Percentiles rank a stretch among this genome's conserved stretches.
Evolutionary conservation across 1,140 invertebrate species (phyloP).

Genomic region (Drosophila gunungcola): DNA sequence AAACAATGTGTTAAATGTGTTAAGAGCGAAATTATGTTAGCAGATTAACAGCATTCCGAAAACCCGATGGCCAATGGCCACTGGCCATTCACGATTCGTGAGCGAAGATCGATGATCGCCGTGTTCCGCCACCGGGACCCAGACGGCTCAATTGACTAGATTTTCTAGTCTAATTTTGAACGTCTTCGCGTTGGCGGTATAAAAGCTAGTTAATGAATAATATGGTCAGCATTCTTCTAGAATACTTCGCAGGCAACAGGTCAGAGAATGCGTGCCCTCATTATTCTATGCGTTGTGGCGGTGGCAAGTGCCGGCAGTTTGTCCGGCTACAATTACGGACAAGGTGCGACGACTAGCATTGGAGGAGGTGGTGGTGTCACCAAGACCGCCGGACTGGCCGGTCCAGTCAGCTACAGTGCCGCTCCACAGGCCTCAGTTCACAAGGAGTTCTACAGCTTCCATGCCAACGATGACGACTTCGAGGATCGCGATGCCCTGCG

Average conservation of each 20-base stretch:
- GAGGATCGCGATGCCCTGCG: conserved; percentile 58
- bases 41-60: conserved; percentile 80
- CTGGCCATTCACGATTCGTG: conserved; percentile 36
- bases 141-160: conserved; percentile 66
- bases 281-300: conserved; percentile 69
- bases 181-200: conserved; percentile 69
- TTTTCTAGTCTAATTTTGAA: conserved; percentile 67
- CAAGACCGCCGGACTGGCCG: conserved; percentile 30
- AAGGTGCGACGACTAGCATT: conserved; percentile 37
- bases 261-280: conserved; percentile 66
- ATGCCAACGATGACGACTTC: conserved; percentile 67
- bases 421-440: conserved; percentile 49
- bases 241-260: conserved; percentile 36
- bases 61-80: conserved; percentile 59
- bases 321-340: conserved; percentile 69
- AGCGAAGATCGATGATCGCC: conserved; percentile 30
- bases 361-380: background rate
- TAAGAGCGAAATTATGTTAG: conserved; percentile 84
- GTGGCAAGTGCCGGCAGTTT: conserved; percentile 64
- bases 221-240: conserved; percentile 62
- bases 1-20: conserved; percentile 83
- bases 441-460: conserved; percentile 70
- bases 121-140: conserved; percentile 32
- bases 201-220: conserved; percentile 72
- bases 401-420: conserved; percentile 58